Conservation (phyloP, 1,140 invertebrate species). For the Chrysomallon squamiferum region DNA sequence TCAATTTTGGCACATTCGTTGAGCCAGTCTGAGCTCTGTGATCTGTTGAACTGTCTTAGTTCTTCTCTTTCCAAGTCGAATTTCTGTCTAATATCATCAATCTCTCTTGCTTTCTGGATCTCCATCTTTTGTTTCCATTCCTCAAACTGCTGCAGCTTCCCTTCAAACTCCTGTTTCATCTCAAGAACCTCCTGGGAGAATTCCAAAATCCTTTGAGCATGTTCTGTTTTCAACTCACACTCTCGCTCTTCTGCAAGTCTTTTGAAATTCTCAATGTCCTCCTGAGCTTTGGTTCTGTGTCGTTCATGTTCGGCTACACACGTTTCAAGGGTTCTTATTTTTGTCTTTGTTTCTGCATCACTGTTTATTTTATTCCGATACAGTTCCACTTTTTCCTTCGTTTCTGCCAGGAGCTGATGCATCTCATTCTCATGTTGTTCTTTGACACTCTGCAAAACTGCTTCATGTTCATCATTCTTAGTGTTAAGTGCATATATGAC, state of each 20-base stretch:
- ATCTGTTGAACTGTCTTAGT: conserved; percentile 33
- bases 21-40: conserved; percentile 42
- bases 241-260: conserved; percentile 46
- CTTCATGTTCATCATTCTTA: conserved; percentile 64
- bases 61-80: conserved; percentile 54
- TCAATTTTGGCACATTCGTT: conserved; percentile 48
- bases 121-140: conserved; percentile 42
- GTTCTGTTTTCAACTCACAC: conserved; percentile 41
- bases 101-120: conserved; percentile 39
- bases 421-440: conserved; percentile 61
- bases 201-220: conserved; percentile 51
- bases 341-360: conserved; percentile 33
- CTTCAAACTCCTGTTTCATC: conserved; percentile 57
- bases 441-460: conserved; percentile 50
- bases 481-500: conserved; percentile 65
- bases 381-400: conserved; percentile 49
- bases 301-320: conserved; percentile 37
- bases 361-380: conserved; percentile 45
- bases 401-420: conserved; percentile 55
- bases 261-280: conserved; percentile 48
- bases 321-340: conserved; percentile 33
- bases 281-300: conserved; percentile 33
- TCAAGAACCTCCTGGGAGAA: conserved; percentile 53
- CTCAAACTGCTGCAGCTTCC: conserved; percentile 49
- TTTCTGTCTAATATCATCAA: conserved; percentile 46